Percentiles rank a stretch among this genome's conserved stretches.
Conservation (phyloP, 2,797 vertebrate species). For the Anguilla anguilla region DNA sequence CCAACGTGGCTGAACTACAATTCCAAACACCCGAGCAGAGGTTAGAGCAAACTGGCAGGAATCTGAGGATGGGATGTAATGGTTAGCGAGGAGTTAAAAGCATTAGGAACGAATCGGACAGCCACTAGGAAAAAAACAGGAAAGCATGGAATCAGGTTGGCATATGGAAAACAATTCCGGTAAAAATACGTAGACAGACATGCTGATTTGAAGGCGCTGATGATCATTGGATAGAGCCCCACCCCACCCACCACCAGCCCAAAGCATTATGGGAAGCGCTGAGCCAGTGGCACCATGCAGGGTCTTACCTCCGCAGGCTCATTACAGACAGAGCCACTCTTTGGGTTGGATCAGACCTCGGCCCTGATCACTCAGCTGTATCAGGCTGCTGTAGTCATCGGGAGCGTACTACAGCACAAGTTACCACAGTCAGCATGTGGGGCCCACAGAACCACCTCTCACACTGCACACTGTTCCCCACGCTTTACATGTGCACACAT, state of each 20-base stretch:
- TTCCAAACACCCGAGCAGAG: not conserved
- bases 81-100: not conserved
- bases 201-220: constrained; percentile 13
- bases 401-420: constrained; percentile 88
- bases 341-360: constrained; percentile 96
- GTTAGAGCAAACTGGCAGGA: not conserved
- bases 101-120: not conserved
- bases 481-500: constrained; percentile 39
- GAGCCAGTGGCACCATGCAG: constrained; percentile 35
- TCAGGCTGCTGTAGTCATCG: constrained; percentile 90
- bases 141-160: not conserved
- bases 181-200: constrained; percentile 28
- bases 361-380: constrained; percentile 92
- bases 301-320: constrained; percentile 81
- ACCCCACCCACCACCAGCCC: constrained; percentile 23
- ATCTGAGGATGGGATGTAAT: not conserved
- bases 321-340: constrained; percentile 99
- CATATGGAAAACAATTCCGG: constrained; percentile 48
- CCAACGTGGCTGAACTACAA: not conserved
- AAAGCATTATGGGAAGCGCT: constrained; percentile 22
- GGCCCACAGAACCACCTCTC: constrained; percentile 31
- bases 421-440: constrained; percentile 69
- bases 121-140: not conserved
- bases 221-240: constrained; percentile 22
- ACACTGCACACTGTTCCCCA: constrained; percentile 28